These are phyloP conservation scores for Meteorus sp. DNA, from an alignment of 1,140 invertebrate genomes.

Conservation along the genomic window DNA sequence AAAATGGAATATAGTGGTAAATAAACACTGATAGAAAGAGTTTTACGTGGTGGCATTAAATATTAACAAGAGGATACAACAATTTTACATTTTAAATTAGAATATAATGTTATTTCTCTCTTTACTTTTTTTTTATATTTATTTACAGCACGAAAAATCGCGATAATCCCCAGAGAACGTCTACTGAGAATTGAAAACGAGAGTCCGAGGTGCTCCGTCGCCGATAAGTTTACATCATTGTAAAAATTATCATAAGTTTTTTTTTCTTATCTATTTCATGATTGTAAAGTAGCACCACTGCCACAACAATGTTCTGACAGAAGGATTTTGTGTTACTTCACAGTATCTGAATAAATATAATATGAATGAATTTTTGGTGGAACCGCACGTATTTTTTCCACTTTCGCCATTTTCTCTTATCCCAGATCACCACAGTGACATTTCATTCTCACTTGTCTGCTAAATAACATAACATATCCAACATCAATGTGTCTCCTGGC, in stretches of 20 bases:
- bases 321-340: neutral
- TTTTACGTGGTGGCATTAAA: neutral
- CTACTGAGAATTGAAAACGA: slow-evolving; percentile 6
- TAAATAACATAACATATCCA: too few species aligned
- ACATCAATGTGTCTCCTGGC: slow-evolving; percentile 70
- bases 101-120: slow-evolving; percentile 3
- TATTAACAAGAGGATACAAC: neutral
- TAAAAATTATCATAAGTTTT: slow-evolving; percentile 6
- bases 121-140: slow-evolving; percentile 20
- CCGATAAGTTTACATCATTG: slow-evolving; percentile 10
- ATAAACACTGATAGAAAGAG: neutral
- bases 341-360: neutral
- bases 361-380: neutral
- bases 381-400: slow-evolving; percentile 21
- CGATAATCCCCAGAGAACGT: slow-evolving; percentile 14
- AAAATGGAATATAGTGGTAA: too few species aligned
- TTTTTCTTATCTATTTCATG: too few species aligned
- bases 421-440: slow-evolving; percentile 2
- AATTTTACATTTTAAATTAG: neutral
- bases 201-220: neutral
- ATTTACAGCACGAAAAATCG: slow-evolving; percentile 27
- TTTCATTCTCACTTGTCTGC: slow-evolving; percentile 23
- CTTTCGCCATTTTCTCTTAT: slow-evolving; percentile 25
- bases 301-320: neutral
- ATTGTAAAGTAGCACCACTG: neutral